Conservation (phyloP, 2,113 vertebrate genomes). For the Epinephelus cyanopodus region DNA sequence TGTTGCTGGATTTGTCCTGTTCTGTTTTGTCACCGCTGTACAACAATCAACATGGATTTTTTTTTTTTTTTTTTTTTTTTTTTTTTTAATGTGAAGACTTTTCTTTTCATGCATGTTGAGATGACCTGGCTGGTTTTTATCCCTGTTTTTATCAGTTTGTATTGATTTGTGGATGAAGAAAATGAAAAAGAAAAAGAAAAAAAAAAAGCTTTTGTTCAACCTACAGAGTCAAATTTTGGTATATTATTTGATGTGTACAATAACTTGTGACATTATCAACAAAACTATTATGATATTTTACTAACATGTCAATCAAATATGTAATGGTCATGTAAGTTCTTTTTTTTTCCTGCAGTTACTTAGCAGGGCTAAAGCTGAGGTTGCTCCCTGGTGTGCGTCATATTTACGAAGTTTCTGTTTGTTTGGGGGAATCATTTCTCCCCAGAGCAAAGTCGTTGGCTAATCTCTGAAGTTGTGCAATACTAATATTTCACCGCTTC, state of each 20-base stretch:
- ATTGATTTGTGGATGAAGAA: slow-evolving; percentile 84
- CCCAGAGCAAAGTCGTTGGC: slow-evolving; percentile 51
- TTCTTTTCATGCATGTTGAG: slow-evolving; percentile 92
- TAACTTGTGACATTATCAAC: slow-evolving; percentile 95
- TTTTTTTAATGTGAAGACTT: slow-evolving; percentile 85
- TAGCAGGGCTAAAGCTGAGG: slow-evolving; percentile 69
- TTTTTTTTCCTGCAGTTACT: slow-evolving; percentile 49
- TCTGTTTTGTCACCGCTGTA: slow-evolving; percentile 86
- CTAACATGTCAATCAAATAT: slow-evolving; percentile 91
- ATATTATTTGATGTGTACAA: slow-evolving; percentile 97
- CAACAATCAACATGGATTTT: slow-evolving; percentile 81
- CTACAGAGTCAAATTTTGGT: slow-evolving; percentile 87
- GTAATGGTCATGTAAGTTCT: slow-evolving; percentile 83
- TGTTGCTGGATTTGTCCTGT: slow-evolving; percentile 83
- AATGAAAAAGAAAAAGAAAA: slow-evolving; percentile 46
- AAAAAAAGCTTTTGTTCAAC: slow-evolving; percentile 77
- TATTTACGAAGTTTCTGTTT: slow-evolving; percentile 19
- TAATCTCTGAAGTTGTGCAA: slow-evolving; percentile 78
- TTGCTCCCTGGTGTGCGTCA: slow-evolving; percentile 73
- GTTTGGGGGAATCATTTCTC: slow-evolving; percentile 5
- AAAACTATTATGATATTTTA: slow-evolving; percentile 91
- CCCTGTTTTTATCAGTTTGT: slow-evolving; percentile 85
- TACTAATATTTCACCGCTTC: slow-evolving; percentile 73
- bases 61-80: slow-evolving; percentile 72
- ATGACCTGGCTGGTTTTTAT: slow-evolving; percentile 89